phyloP scores from a whole-genome alignment of 37 sponge, comb jelly and placozoan genomes.

The Bolinopsis microptera region DNA sequence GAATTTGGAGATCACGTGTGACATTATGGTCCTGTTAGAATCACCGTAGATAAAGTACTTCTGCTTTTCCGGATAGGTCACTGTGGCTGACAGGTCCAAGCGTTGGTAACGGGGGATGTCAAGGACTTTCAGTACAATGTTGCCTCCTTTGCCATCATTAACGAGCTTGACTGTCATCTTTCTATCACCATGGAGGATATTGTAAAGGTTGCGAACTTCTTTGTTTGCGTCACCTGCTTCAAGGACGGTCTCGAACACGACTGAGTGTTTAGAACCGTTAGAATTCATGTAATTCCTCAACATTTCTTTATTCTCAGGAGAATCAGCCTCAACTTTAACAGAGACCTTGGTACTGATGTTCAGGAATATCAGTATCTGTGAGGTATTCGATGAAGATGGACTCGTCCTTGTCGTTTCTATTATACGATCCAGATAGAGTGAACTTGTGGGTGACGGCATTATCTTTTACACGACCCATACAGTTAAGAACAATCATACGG shows the following conservation, averaged over 20 bases:
- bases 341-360: background rate
- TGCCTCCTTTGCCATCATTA: background rate
- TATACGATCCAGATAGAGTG: background rate
- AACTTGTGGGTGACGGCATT: background rate
- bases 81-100: background rate
- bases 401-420: background rate
- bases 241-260: background rate
- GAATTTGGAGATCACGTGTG: background rate
- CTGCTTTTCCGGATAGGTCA: background rate
- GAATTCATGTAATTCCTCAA: background rate
- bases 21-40: background rate
- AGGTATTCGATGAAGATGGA: constrained; percentile 17
- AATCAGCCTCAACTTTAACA: background rate
- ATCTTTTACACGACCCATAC: background rate
- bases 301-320: background rate
- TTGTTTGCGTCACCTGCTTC: too few species aligned
- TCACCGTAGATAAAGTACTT: background rate
- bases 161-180: background rate
- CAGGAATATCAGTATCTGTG: background rate
- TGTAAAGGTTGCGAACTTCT: background rate
- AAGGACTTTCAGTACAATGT: background rate
- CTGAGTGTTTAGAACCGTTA: background rate
- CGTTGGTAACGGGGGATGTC: constrained; percentile 31
- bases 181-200: background rate
- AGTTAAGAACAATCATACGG: background rate